A percentile compares a stretch with the other conserved stretches of the same genome.
Evolutionary conservation across 2,113 vertebrate genomes (phyloP).

Genomic region (Pseudorhombus dupliciocellatus): DNA sequence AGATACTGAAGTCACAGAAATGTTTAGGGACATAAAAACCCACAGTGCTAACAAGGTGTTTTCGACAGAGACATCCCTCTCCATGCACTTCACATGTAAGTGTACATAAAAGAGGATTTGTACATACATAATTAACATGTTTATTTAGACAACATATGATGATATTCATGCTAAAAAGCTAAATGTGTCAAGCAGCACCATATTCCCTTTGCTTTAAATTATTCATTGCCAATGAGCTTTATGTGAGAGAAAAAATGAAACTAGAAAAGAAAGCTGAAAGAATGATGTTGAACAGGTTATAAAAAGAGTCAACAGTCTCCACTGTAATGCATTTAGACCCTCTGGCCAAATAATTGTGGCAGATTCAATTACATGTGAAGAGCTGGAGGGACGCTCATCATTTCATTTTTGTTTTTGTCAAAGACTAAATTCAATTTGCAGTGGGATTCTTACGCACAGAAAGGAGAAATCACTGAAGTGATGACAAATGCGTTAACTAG

Average conservation of each 20-base stretch:
- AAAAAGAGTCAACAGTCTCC: constrained; percentile 32
- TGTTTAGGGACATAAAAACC: neutral
- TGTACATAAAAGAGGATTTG: neutral
- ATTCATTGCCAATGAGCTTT: constrained; percentile 18
- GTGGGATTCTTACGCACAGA: neutral
- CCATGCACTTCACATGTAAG: neutral
- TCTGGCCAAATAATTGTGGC: constrained; percentile 41
- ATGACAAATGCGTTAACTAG: neutral
- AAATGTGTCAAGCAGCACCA: constrained; percentile 5
- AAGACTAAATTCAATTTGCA: constrained; percentile 8
- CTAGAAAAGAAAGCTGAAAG: neutral
- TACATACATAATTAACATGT: neutral
- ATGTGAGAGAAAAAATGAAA: constrained; percentile 2
- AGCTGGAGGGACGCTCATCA: constrained; percentile 23
- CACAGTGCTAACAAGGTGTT: neutral
- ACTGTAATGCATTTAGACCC: constrained; percentile 44
- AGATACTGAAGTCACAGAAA: neutral
- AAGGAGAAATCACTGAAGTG: neutral
- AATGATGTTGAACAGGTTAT: neutral
- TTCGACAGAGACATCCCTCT: neutral
- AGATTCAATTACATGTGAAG: constrained; percentile 47
- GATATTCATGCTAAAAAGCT: constrained; percentile 3
- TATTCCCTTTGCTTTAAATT: constrained; percentile 32
- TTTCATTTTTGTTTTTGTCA: constrained; percentile 44
- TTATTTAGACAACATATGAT: neutral